Conservation (phyloP, 1,140 invertebrate genomes). For the Calephelis virginiensis region DNA sequence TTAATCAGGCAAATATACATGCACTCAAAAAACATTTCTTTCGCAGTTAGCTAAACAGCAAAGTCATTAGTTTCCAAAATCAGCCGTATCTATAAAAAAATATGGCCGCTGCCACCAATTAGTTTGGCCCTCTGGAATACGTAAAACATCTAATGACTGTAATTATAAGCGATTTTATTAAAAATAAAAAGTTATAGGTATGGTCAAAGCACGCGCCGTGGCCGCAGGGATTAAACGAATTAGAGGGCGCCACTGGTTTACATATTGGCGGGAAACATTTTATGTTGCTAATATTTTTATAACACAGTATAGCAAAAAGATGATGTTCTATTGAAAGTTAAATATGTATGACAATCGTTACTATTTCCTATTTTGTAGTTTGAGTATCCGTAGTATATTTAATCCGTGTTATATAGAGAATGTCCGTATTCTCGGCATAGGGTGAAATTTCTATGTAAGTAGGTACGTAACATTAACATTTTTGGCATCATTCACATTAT, state of each 20-base stretch:
- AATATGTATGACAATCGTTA: no score
- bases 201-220: constrained; percentile 46
- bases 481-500: no score
- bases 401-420: no score
- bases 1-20: neutral
- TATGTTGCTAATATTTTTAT: constrained; percentile 18
- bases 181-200: constrained; percentile 32
- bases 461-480: no score
- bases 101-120: constrained; percentile 40
- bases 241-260: constrained; percentile 35
- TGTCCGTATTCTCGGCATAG: no score
- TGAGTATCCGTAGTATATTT: no score
- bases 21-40: neutral
- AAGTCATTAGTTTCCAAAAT: constrained; percentile 12
- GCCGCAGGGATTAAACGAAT: constrained; percentile 21
- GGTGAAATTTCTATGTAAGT: no score
- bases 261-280: constrained; percentile 33
- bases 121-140: constrained; percentile 42
- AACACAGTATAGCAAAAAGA: no score
- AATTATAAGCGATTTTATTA: constrained; percentile 49
- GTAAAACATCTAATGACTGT: constrained; percentile 47
- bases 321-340: neutral
- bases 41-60: neutral
- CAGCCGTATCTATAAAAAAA: constrained; percentile 22
- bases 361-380: no score